Percentiles rank a stretch among this genome's conserved stretches.
Evolutionary conservation across 2,888 invertebrate genomes (phyloP).

Genomic region (Agelastica alni): DNA sequence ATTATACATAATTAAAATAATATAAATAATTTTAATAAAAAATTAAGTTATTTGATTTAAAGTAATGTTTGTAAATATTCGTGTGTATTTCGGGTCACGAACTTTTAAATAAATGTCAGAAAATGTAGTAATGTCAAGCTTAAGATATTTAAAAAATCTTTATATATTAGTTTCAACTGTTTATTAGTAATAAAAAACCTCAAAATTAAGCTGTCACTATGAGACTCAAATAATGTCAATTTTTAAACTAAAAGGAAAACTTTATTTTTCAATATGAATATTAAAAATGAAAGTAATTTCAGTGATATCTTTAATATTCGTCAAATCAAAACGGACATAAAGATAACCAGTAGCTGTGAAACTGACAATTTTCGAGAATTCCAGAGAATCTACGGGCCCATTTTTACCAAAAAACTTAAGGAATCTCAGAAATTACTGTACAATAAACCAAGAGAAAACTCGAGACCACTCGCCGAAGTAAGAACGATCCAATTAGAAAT

Average conservation of each 20-base stretch:
- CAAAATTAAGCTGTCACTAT: background rate
- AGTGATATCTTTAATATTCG: conserved; percentile 9
- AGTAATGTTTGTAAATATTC: no score
- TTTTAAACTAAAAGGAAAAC: background rate
- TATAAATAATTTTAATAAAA: no score
- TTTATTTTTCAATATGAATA: conserved; percentile 1
- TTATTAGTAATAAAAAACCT: background rate
- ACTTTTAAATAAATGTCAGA: no score
- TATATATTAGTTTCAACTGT: no score
- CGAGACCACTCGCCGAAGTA: conserved; percentile 17
- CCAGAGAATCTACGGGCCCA: conserved; percentile 20
- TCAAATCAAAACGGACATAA: conserved; percentile 11
- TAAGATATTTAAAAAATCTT: no score
- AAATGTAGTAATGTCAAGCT: no score
- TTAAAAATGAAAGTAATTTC: background rate
- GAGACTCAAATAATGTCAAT: conserved; percentile 2
- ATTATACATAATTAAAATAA: no score
- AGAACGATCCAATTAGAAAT: conserved; percentile 32
- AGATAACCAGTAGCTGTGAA: background rate
- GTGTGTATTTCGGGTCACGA: no score
- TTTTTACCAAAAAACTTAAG: conserved; percentile 5
- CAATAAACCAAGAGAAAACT: background rate
- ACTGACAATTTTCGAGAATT: conserved; percentile 29
- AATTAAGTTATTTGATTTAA: no score
- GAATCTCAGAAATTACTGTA: background rate